These are phyloP conservation scores for Thereuonema tuberculata DNA, from an alignment of 1,140 invertebrate genomes.

Conservation along the genomic window DNA sequence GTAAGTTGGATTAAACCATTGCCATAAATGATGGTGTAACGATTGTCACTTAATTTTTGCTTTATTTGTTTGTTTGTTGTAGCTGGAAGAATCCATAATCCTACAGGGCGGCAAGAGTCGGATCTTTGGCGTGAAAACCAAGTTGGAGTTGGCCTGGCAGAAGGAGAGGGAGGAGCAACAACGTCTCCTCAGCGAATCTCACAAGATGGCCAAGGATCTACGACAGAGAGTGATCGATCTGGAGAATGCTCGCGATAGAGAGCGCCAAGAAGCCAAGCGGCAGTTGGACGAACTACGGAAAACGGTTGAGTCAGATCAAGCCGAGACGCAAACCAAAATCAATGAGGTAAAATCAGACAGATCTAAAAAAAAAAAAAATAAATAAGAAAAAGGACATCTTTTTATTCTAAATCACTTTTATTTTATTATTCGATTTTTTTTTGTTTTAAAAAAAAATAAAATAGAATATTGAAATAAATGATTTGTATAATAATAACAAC, in stretches of 20 bases:
- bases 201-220: slow-evolving; percentile 74
- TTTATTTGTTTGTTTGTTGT: too few relatives aligned
- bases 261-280: slow-evolving; percentile 68
- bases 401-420: too few relatives aligned
- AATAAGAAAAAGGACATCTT: too few relatives aligned
- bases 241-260: slow-evolving; percentile 74
- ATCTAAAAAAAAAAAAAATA: too few relatives aligned
- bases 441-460: too few relatives aligned
- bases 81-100: slow-evolving; percentile 35
- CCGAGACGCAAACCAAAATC: slow-evolving; percentile 72
- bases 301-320: slow-evolving; percentile 71
- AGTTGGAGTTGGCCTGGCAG: slow-evolving; percentile 88
- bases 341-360: slow-evolving; percentile 37
- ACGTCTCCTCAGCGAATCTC: slow-evolving; percentile 73
- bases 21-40: too few relatives aligned
- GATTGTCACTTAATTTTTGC: too few relatives aligned
- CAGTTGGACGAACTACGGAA: slow-evolving; percentile 70
- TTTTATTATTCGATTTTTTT: too few relatives aligned
- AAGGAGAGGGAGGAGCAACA: slow-evolving; percentile 89
- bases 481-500: too few relatives aligned
- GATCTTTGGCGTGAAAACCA: slow-evolving; percentile 66
- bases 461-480: too few relatives aligned
- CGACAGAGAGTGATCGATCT: slow-evolving; percentile 39
- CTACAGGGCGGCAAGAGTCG: slow-evolving; percentile 45
- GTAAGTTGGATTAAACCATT: too few relatives aligned